Evolutionary conservation across 1,140 invertebrate genomes (phyloP), one percentile per base, ranked within the genome.

Genomic region (Hetaerina americana): DNA sequence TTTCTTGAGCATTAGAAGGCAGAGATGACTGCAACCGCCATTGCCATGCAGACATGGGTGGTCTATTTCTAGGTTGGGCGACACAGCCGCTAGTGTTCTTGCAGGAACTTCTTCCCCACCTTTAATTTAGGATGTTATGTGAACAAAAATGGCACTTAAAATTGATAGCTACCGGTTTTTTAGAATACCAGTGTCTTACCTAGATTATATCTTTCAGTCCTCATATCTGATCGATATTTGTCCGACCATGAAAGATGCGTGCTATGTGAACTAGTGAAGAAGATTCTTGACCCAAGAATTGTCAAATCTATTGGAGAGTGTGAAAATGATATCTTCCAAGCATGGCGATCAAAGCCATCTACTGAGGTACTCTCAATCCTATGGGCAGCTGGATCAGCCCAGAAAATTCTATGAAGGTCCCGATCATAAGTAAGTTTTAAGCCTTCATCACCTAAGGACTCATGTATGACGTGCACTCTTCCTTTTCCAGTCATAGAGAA

Each of bases 1-100:
- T 68, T 5, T 69, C 69, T 72, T n/a, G 31, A 70, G 66, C 5
- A 82, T 81, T 12, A 86, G 84, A 18, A 87, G 79, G 76, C 92
- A 94, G 12, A 91, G 78, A 77, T 93, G 89, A 18, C 88, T 87
- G 77, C 92, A 94, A 15, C 87, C 86, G 26, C 89, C 87, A 75
- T 91, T 89, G 24, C 84, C 79, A 22, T 79, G 77, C 31, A 82
- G 82, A 77, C 90, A 92, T 0, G 85, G 82, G 78, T 91, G 87
- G 3, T 79, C 75, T 72, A 76, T 77, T 75, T 68, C 78, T 77
- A 22, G 76, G 72, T 49, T 74, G n/a, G 67, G 25, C 1, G 25
- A 5, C 70, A 77, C 72, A 73, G 78, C 72, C 57, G 76, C 71
- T 8, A 84, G 68, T 29, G 77, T 75, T 31, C 81, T 72, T 5